A percentile compares a stretch with the other conserved stretches of the same genome.
Evolutionary conservation across 1,140 invertebrate species (phyloP).

Genomic region (Drosophila ercepeae): DNA sequence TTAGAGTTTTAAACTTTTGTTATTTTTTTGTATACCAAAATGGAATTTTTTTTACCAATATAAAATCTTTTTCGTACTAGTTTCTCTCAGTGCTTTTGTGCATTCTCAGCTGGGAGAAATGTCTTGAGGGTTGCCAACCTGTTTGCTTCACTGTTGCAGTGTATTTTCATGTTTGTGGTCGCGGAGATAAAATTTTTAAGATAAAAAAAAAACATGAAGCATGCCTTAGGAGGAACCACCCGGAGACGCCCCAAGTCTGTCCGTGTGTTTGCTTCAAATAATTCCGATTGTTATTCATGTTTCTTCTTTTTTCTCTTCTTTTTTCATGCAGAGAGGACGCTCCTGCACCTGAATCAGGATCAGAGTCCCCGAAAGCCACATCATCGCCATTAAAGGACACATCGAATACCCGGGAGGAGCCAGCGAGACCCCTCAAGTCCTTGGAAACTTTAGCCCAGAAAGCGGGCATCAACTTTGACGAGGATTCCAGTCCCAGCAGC

Average conservation of each 20-base stretch:
- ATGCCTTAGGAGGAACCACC: background rate
- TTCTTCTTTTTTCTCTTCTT: background rate
- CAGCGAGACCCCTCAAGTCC: conserved; percentile 85
- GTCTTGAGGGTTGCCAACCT: background rate
- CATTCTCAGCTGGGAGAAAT: background rate
- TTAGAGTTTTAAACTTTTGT: background rate
- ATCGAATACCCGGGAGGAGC: conserved; percentile 71
- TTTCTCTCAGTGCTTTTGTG: background rate
- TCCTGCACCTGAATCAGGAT: conserved; percentile 27
- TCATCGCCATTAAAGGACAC: conserved; percentile 75
- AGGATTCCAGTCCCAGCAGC: conserved; percentile 20
- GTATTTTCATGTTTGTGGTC: background rate
- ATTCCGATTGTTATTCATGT: conserved; percentile 15
- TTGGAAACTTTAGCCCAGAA: conserved; percentile 88
- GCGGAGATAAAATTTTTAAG: background rate
- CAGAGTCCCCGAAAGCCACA: conserved; percentile 24
- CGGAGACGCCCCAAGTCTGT: conserved; percentile 5
- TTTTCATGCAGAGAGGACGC: conserved; percentile 63
- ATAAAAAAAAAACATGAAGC: background rate
- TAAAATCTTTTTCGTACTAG: too few species aligned
- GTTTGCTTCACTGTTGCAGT: background rate
- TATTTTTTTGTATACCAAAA: too few species aligned
- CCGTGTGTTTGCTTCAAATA: conserved; percentile 1
- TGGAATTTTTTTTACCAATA: too few species aligned
- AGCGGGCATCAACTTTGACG: conserved; percentile 86